These are phyloP conservation scores for Cyclina sinensis DNA, from an alignment of 1,140 invertebrate genomes.

Conservation along the genomic window DNA sequence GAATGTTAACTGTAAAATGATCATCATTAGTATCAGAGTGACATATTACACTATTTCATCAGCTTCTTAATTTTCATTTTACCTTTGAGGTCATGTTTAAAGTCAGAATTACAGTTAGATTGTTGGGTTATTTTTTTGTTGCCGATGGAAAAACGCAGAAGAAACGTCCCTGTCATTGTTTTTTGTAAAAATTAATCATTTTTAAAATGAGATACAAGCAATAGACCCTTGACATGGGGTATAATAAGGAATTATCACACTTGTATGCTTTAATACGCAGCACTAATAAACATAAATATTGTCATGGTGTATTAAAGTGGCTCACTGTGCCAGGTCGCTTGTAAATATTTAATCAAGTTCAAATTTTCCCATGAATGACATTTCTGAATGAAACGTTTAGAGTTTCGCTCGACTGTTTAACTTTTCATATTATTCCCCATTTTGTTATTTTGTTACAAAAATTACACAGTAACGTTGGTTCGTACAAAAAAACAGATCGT, in stretches of 20 bases:
- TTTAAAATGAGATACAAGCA: background rate
- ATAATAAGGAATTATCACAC: slow-evolving; percentile 5
- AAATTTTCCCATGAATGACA: background rate
- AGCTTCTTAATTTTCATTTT: too few species aligned
- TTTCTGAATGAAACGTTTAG: background rate
- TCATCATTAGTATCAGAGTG: too few species aligned
- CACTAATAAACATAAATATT: slow-evolving; percentile 42
- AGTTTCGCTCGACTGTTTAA: slow-evolving; percentile 14
- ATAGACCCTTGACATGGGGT: slow-evolving; percentile 7
- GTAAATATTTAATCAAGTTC: slow-evolving; percentile 32
- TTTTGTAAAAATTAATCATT: background rate
- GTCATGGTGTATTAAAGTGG: background rate
- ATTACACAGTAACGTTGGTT: slow-evolving; percentile 1
- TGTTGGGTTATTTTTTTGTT: background rate
- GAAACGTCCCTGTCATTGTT: slow-evolving; percentile 11
- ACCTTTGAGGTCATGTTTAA: too few species aligned
- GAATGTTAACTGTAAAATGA: too few species aligned
- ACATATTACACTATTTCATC: too few species aligned
- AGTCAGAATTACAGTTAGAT: background rate
- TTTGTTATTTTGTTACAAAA: background rate
- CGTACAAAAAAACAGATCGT: slow-evolving; percentile 12
- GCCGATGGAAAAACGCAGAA: background rate
- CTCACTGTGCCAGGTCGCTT: slow-evolving; percentile 6
- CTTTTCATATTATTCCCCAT: background rate
- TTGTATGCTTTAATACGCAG: background rate